These are phyloP conservation scores for Zeus faber DNA, from an alignment of 2,113 vertebrate genomes.

Conservation along the genomic window DNA sequence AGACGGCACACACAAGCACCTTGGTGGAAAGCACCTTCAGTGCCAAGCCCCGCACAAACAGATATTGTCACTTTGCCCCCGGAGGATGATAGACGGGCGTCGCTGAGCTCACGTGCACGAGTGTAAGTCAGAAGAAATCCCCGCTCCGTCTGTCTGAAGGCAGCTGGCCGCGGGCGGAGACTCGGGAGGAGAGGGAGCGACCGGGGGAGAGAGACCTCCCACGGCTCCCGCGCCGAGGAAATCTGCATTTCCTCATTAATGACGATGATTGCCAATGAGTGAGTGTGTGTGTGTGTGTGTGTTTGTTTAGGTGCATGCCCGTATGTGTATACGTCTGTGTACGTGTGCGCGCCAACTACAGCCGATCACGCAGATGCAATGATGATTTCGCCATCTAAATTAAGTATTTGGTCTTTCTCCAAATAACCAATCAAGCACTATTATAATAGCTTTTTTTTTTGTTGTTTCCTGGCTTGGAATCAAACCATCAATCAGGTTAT, in stretches of 20 bases:
- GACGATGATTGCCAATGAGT: conserved; percentile 34
- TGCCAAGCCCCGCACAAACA: too few species aligned
- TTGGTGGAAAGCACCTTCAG: too few species aligned
- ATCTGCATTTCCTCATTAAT: conserved; percentile 47
- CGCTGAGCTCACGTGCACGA: not conserved
- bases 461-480: too few species aligned
- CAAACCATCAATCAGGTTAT: too few species aligned
- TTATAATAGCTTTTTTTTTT: too few species aligned
- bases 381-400: conserved; percentile 28
- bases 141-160: conserved; percentile 29
- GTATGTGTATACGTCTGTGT: conserved; percentile 13
- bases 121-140: conserved; percentile 47
- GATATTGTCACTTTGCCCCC: not conserved
- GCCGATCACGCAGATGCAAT: conserved; percentile 44
- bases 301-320: not conserved
- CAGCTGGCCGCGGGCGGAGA: conserved; percentile 42
- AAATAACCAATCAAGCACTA: conserved; percentile 22
- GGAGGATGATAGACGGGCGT: not conserved
- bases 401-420: conserved; percentile 27
- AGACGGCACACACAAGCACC: too few species aligned
- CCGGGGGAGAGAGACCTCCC: conserved; percentile 41
- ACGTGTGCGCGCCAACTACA: conserved; percentile 10
- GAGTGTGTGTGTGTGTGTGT: conserved; percentile 2
- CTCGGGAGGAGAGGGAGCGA: conserved; percentile 39
- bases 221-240: conserved; percentile 19